Base-by-base conservation (phyloP, 2,797 vertebrate species). In the Hoplostethus mediterraneus region DNA sequence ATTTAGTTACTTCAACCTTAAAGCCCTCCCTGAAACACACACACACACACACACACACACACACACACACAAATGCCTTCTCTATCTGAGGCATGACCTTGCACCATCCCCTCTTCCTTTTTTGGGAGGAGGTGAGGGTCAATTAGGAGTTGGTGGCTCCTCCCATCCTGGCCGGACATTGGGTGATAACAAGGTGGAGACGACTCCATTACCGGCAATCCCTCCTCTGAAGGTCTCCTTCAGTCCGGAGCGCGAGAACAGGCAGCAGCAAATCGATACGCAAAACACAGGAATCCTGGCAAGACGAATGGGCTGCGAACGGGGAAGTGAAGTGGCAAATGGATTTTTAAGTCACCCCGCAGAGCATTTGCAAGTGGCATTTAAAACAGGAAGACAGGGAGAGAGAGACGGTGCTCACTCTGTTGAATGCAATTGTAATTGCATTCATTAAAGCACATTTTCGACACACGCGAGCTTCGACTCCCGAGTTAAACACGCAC, bases 251-350 rank as follows among this genome's bases (percentile, higher is more conserved):
- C 75, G 52, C 72, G 75, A 70, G 75, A 81, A 76, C 75, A 78
- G 79, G 77, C 85, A 86, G 84, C 82, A 71, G 87, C 77, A 82
- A 90, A 93, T 94, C 91, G 21, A 93, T 94, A 86, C 49, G 59
- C 75, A 91, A 90, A 90, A 86, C 81, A 85, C 77, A 79, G 87
- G 84, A 92, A 90, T 88, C 84, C 83, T 68, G 55, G 82, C 69
- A 86, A 93, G 91, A 93, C 54, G 80, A 90, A 92, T 92, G 83
- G 71, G 83, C 81, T 73, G 67, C 45, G 56, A 85, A 85, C 73
- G 45, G 71, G 80, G 82, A 88, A 54, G 72, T 88, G 87, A 91
- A 87, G 90, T 83, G 73, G 80, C 73, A 85, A 90, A 93, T 93
- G 71, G 91, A 92, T 91, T 92, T 89, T 91, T 86, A 88, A 90